These are phyloP conservation scores for Albula glossodonta DNA, from an alignment of 2,113 vertebrate species.

Conservation along the genomic window DNA sequence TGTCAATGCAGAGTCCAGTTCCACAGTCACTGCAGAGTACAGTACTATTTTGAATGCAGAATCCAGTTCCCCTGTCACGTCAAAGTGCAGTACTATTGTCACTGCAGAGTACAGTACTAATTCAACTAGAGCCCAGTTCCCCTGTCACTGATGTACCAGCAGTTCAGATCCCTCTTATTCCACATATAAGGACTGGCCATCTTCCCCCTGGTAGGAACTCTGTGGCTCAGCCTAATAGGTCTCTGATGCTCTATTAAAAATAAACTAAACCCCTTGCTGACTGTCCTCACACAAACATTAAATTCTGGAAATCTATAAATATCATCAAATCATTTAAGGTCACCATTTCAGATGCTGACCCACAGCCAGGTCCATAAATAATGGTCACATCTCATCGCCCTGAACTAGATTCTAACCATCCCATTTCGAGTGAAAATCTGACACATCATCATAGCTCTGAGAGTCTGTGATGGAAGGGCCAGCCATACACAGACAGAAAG, in stretches of 20 bases:
- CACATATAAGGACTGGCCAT: too few relatives aligned
- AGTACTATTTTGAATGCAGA: background rate
- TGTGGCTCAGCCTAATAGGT: background rate
- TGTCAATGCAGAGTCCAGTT: background rate
- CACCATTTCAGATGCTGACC: background rate
- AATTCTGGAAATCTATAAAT: constrained; percentile 14
- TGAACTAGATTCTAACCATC: too few relatives aligned
- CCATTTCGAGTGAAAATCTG: too few relatives aligned
- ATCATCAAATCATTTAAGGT: constrained; percentile 1
- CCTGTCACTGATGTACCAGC: background rate
- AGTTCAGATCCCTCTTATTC: too few relatives aligned
- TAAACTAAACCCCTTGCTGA: too few relatives aligned
- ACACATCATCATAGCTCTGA: too few relatives aligned
- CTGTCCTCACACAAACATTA: background rate
- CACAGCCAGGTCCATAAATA: background rate
- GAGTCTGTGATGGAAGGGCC: too few relatives aligned
- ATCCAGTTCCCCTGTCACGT: background rate
- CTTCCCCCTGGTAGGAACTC: background rate
- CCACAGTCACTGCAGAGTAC: background rate
- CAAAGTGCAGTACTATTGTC: background rate
- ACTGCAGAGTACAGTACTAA: background rate
- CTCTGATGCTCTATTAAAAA: background rate
- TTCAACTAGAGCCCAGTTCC: background rate
- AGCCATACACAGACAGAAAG: too few relatives aligned
- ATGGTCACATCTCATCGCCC: background rate